These are phyloP conservation scores for Scaptomyza tumidula DNA, from an alignment of 2,888 invertebrate species.

Conservation along the genomic window DNA sequence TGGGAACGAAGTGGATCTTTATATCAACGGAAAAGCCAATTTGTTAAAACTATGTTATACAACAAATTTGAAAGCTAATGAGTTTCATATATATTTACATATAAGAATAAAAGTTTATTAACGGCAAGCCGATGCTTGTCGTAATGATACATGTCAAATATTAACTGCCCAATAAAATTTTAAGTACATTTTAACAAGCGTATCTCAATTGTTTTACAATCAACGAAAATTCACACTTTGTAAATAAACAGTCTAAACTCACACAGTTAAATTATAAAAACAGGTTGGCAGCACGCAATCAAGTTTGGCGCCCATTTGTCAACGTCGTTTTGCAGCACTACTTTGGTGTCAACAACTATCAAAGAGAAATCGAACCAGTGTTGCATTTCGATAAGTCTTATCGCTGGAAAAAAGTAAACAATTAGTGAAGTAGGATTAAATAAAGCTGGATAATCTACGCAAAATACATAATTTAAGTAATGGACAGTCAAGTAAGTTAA, in stretches of 20 bases:
- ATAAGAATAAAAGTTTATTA: background rate
- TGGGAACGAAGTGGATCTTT: background rate
- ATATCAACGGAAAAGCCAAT: too few species aligned
- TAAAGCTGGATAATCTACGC: conserved; percentile 47
- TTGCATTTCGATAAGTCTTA: conserved; percentile 28
- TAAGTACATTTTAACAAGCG: background rate
- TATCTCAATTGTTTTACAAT: background rate
- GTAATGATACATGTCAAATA: background rate
- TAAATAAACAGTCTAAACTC: conserved; percentile 12
- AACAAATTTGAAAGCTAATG: background rate
- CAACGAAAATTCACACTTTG: conserved; percentile 7
- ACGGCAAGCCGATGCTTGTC: background rate
- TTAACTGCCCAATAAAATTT: background rate
- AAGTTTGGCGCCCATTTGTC: background rate
- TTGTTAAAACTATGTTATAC: background rate
- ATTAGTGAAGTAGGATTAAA: conserved; percentile 15
- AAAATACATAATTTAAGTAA: conserved; percentile 63
- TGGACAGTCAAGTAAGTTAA: conserved; percentile 82
- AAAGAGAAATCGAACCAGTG: background rate
- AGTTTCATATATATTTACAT: background rate
- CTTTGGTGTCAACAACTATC: background rate
- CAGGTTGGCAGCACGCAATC: conserved; percentile 25
- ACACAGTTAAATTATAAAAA: background rate
- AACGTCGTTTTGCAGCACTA: conserved; percentile 16
- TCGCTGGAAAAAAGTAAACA: conserved; percentile 55